Evolutionary conservation across 2,888 invertebrate genomes (phyloP).

Genomic region (Heliothis peltigera): DNA sequence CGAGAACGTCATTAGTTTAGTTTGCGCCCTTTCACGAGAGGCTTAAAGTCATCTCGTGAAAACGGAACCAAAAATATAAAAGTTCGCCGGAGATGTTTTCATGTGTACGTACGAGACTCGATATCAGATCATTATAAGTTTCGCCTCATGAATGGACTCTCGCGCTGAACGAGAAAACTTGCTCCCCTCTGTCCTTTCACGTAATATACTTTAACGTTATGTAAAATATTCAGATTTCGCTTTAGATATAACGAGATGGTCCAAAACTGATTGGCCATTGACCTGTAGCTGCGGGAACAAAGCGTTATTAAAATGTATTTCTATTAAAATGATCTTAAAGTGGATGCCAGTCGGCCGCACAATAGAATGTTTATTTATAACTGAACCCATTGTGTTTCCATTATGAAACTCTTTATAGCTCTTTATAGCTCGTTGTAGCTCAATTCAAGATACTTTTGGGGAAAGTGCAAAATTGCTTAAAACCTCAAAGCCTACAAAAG

Average conservation of each 20-base stretch:
- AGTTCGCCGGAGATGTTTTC: constrained; percentile 21
- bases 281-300: not conserved
- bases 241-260: constrained; percentile 1
- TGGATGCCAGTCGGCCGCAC: not conserved
- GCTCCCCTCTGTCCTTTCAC: constrained; percentile 18
- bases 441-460: not conserved
- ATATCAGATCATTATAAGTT: constrained; percentile 52
- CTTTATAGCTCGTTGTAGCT: not conserved
- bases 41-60: constrained; percentile 5
- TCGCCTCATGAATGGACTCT: constrained; percentile 36
- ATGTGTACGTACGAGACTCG: constrained; percentile 17
- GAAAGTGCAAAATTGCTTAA: not conserved
- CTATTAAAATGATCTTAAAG: not conserved
- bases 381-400: not conserved
- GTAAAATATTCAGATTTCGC: constrained; percentile 14
- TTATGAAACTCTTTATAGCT: not conserved
- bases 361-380: not conserved
- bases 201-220: constrained; percentile 17
- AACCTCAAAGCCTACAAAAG: not conserved
- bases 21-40: not conserved
- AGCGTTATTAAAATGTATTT: not conserved
- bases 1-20: constrained; percentile 3
- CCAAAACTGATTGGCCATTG: not conserved
- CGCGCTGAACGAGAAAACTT: constrained; percentile 32
- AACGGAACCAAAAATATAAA: constrained; percentile 17